Conservation (phyloP, 2,797 vertebrate genomes). For the Galagoides demidoff region DNA sequence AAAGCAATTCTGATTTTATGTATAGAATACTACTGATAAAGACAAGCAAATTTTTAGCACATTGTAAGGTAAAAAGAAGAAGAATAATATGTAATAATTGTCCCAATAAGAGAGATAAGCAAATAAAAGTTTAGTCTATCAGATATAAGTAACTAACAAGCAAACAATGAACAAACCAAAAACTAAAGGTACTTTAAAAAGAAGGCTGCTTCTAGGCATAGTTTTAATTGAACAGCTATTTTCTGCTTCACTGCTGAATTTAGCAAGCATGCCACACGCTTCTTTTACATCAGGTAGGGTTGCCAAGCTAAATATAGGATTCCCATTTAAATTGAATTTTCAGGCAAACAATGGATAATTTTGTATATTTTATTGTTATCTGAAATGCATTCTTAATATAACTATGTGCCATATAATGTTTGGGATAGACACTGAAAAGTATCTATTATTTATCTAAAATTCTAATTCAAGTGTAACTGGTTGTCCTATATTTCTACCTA, state of each 20-base stretch:
- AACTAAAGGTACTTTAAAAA: not conserved
- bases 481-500: not conserved
- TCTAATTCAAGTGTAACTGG: not conserved
- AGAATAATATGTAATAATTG: not conserved
- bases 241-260: not conserved
- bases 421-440: not conserved
- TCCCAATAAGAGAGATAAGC: not conserved
- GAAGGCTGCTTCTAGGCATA: not conserved
- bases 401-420: not conserved
- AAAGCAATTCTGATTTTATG: slow-evolving; percentile 42
- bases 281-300: not conserved
- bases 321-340: not conserved
- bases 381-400: not conserved
- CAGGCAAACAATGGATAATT: not conserved
- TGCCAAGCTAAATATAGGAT: not conserved
- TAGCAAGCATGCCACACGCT: not conserved
- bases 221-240: not conserved
- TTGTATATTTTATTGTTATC: not conserved
- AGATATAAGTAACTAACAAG: not conserved
- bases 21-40: not conserved
- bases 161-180: not conserved
- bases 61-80: not conserved
- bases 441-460: slow-evolving; percentile 31
- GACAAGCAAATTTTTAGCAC: slow-evolving; percentile 22
- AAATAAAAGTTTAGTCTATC: not conserved